Percentiles rank a stretch among this genome's conserved stretches.
Conservation (phyloP, 1,140 invertebrate species). For the Achatina immaculata region DNA sequence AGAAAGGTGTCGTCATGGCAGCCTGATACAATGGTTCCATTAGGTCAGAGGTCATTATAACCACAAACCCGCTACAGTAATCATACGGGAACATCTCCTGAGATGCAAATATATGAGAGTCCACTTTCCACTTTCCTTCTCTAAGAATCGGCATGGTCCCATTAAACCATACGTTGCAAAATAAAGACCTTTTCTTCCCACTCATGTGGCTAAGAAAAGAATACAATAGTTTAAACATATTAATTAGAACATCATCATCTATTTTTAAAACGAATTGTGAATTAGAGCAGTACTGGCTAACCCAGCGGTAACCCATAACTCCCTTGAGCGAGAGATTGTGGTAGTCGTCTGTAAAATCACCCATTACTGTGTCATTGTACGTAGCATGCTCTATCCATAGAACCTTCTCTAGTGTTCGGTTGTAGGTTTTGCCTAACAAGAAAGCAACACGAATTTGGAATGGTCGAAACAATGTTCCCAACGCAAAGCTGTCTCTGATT, state of each 20-base stretch:
- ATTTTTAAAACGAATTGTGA: slow-evolving; percentile 84
- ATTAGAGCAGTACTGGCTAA: slow-evolving; percentile 75
- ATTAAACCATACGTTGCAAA: slow-evolving; percentile 43
- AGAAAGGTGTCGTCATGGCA: slow-evolving; percentile 51
- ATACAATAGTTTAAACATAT: slow-evolving; percentile 74
- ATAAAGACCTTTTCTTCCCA: slow-evolving; percentile 39
- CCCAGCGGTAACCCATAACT: slow-evolving; percentile 87
- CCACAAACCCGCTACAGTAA: slow-evolving; percentile 48
- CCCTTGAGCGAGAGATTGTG: slow-evolving; percentile 72
- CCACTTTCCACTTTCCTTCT: slow-evolving; percentile 49
- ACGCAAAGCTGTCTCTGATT: slow-evolving; percentile 59
- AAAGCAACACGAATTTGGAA: slow-evolving; percentile 46
- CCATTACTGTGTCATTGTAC: slow-evolving; percentile 49
- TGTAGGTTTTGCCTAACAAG: slow-evolving; percentile 45
- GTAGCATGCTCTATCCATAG: slow-evolving; percentile 60
- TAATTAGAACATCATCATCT: slow-evolving; percentile 88
- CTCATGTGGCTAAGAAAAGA: slow-evolving; percentile 50
- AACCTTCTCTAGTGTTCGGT: slow-evolving; percentile 35
- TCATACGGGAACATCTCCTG: slow-evolving; percentile 43
- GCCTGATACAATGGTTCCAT: slow-evolving; percentile 60
- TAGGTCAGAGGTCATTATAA: slow-evolving; percentile 60
- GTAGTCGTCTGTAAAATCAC: slow-evolving; percentile 51
- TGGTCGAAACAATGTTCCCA: slow-evolving; percentile 33
- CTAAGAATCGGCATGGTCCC: slow-evolving; percentile 53
- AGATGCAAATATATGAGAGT: slow-evolving; percentile 40